A percentile compares a stretch with the other conserved stretches of the same genome.
Conservation (phyloP, 2,797 vertebrate genomes). For the Alfaro cultratus region DNA sequence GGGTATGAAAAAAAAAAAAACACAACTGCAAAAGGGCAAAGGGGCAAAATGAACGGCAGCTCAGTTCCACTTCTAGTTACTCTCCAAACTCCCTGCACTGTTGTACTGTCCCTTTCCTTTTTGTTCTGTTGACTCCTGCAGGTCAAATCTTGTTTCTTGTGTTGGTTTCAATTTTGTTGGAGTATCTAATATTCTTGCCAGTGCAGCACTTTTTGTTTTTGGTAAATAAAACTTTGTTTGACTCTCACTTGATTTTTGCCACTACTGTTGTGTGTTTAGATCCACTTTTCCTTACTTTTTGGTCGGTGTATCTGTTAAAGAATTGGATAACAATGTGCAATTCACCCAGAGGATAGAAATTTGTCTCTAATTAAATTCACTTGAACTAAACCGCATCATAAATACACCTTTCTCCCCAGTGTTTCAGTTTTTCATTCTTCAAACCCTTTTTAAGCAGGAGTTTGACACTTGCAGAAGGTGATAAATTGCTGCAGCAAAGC, state of each 20-base stretch:
- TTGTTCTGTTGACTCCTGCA: not conserved
- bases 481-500: not conserved
- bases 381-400: not conserved
- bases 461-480: constrained; percentile 1
- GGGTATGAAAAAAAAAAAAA: not conserved
- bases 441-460: not conserved
- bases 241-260: not conserved
- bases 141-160: not conserved
- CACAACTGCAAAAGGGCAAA: not conserved
- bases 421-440: not conserved
- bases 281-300: not conserved
- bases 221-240: not conserved
- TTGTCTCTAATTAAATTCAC: not conserved
- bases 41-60: not conserved
- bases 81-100: not conserved
- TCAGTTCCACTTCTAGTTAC: not conserved
- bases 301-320: not conserved
- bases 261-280: not conserved
- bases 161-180: not conserved
- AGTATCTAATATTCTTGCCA: not conserved
- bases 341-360: not conserved
- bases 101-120: not conserved
- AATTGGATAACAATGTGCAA: not conserved
- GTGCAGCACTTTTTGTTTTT: not conserved
- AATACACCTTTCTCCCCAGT: not conserved